A percentile compares a stretch with the other conserved stretches of the same genome.
Evolutionary conservation across 2,797 vertebrate genomes (phyloP).

Genomic region (Schizothorax lantsangensis): DNA sequence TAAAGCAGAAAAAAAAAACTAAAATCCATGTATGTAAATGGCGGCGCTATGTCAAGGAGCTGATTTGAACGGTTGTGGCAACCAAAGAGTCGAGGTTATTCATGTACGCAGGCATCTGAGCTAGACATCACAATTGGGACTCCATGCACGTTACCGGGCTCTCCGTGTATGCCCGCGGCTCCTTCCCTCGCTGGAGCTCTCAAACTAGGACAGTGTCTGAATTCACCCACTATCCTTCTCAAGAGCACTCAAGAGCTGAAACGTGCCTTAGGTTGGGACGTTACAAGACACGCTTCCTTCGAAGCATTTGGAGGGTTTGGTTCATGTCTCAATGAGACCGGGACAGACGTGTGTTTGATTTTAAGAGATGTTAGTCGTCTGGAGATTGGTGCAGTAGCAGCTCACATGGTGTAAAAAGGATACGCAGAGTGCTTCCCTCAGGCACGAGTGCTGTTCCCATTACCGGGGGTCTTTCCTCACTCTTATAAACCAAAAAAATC

Average conservation of each 20-base stretch:
- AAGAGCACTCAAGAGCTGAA: constrained; percentile 1
- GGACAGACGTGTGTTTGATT: constrained; percentile 37
- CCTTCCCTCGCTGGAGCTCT: constrained; percentile 26
- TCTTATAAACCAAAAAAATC: background rate
- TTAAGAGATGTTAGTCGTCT: constrained; percentile 17
- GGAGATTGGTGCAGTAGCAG: constrained; percentile 27
- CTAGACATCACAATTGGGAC: constrained; percentile 25
- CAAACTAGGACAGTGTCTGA: constrained; percentile 37
- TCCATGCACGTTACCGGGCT: constrained; percentile 37
- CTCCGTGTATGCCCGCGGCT: constrained; percentile 31
- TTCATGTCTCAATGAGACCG: constrained; percentile 14
- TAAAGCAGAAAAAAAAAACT: constrained; percentile 57
- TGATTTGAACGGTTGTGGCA: constrained; percentile 23
- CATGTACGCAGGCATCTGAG: constrained; percentile 1
- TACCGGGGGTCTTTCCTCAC: constrained; percentile 14
- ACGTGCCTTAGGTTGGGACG: constrained; percentile 8
- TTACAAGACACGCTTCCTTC: constrained; percentile 8
- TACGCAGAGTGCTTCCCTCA: constrained; percentile 34
- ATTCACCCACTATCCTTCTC: constrained; percentile 23
- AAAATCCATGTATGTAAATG: constrained; percentile 47
- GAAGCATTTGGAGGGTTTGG: background rate
- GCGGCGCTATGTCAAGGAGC: background rate
- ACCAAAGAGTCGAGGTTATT: constrained; percentile 23
- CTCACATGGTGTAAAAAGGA: constrained; percentile 9
- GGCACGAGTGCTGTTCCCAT: constrained; percentile 29